Evolutionary conservation across 2,797 vertebrate genomes (phyloP).

Genomic region (Ibycter americanus): DNA sequence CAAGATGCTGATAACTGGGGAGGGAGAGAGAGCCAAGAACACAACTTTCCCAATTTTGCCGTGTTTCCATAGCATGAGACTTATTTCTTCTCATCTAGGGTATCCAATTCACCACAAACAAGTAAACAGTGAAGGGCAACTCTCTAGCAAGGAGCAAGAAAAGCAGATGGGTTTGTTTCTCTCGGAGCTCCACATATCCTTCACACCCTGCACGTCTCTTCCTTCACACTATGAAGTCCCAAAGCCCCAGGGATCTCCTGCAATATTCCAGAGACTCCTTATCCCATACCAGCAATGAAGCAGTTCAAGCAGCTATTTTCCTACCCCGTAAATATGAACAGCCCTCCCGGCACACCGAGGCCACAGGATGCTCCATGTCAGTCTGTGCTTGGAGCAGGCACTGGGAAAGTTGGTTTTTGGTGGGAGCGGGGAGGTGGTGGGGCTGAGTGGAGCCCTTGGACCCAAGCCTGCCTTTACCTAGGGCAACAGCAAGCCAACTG

Average conservation of each 20-base stretch:
- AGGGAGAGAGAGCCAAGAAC: background rate
- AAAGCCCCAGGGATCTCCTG: background rate
- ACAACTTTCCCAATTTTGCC: background rate
- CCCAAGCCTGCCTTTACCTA: background rate
- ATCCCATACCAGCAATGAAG: background rate
- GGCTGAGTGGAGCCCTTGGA: background rate
- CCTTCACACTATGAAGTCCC: background rate
- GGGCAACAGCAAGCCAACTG: background rate
- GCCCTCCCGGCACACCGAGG: background rate
- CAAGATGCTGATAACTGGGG: background rate
- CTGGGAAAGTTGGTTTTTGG: background rate
- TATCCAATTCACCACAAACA: background rate
- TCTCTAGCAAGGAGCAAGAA: background rate
- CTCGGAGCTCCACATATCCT: background rate
- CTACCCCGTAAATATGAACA: background rate
- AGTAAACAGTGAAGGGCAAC: background rate
- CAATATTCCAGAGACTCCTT: background rate
- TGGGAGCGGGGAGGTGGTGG: background rate
- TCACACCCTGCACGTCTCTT: background rate
- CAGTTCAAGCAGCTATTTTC: background rate
- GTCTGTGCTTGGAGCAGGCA: background rate
- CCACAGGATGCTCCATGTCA: background rate
- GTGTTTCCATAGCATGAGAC: background rate
- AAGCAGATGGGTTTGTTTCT: background rate
- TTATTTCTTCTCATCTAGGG: background rate